A percentile compares a stretch with the other conserved stretches of the same genome.
Evolutionary conservation across 2,113 vertebrate genomes (phyloP).

Genomic region (Myotis yumanensis): DNA sequence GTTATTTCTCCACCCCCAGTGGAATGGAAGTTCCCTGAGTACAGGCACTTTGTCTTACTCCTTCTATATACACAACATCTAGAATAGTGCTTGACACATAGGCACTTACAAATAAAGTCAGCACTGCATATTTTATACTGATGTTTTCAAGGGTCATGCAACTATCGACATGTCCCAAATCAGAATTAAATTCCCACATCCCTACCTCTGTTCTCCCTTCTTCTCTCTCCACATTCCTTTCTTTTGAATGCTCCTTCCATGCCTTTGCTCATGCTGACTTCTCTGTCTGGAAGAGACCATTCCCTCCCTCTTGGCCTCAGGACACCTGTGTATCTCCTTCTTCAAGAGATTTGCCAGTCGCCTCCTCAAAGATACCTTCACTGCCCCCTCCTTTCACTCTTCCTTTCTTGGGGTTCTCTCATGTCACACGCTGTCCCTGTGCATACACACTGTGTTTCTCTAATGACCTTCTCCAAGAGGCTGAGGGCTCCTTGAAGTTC

Average conservation of each 20-base stretch:
- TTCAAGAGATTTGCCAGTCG: background rate
- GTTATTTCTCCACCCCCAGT: background rate
- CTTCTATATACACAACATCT: background rate
- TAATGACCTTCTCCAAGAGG: conserved; percentile 2
- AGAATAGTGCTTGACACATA: background rate
- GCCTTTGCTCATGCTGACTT: background rate
- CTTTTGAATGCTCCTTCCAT: background rate
- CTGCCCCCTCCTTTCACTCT: background rate
- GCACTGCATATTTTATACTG: background rate
- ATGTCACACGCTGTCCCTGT: background rate
- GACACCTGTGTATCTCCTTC: background rate
- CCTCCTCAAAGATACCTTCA: background rate
- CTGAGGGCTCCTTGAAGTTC: background rate
- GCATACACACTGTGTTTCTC: background rate
- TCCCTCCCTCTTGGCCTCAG: background rate
- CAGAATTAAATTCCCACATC: background rate
- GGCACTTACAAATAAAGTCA: background rate
- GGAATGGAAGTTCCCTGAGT: background rate
- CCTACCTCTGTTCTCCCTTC: background rate
- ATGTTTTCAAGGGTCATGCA: background rate
- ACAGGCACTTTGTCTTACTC: background rate
- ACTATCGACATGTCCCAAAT: background rate
- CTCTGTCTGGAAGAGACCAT: background rate
- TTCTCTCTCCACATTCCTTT: background rate
- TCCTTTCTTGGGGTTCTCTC: background rate